Percentiles rank a stretch among this genome's conserved stretches.
Conservation (phyloP, 2,888 invertebrate species). For the Chironomus riparius region DNA sequence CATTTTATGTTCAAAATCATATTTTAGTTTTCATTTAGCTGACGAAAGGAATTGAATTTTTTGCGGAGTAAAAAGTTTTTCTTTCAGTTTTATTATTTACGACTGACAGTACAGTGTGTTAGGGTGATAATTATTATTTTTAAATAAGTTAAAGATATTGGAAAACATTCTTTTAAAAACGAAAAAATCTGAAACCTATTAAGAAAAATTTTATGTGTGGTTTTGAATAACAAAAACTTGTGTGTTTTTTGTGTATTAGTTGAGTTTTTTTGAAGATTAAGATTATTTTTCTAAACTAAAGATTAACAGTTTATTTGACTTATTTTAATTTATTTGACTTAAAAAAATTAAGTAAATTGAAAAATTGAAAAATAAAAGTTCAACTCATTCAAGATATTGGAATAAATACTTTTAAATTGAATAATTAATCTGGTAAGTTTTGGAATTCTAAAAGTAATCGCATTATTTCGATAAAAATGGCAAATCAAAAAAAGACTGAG, state of each 20-base stretch:
- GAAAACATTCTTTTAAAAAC: not conserved
- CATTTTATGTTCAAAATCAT: too few species aligned
- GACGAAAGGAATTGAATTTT: not conserved
- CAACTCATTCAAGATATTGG: not conserved
- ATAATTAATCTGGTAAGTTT: conserved; percentile 20
- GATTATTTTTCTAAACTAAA: not conserved
- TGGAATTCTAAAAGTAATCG: not conserved
- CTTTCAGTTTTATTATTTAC: not conserved
- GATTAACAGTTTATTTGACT: not conserved
- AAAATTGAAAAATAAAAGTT: not conserved
- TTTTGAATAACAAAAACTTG: not conserved
- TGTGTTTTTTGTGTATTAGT: conserved; percentile 25
- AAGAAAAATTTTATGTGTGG: not conserved
- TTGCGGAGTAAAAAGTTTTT: not conserved
- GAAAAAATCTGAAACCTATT: not conserved
- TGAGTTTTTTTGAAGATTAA: not conserved
- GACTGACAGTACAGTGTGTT: not conserved
- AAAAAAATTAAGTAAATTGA: not conserved
- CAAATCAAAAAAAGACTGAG: conserved; percentile 14
- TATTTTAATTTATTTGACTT: not conserved
- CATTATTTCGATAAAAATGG: not conserved
- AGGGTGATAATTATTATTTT: not conserved
- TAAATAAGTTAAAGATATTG: not conserved
- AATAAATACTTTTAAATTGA: not conserved
- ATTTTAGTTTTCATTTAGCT: not conserved